Conservation (phyloP, 1,140 invertebrate species). For the Drosophila pseudoananassae region DNA sequence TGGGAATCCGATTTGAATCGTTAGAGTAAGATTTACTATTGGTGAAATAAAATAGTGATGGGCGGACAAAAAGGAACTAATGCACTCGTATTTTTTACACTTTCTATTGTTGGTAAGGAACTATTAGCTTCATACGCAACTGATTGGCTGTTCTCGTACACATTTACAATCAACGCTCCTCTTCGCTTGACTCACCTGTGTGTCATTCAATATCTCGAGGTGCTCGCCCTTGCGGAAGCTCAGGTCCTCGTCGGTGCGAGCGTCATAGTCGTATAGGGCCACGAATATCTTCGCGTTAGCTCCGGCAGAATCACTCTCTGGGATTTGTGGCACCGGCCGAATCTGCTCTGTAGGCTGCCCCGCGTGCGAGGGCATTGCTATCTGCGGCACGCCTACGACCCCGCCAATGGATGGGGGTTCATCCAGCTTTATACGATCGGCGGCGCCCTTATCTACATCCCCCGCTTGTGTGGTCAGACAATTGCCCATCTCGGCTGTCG, state of each 20-base stretch:
- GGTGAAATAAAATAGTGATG: too few relatives aligned
- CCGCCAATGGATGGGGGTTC: constrained; percentile 64
- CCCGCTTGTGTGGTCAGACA: constrained; percentile 81
- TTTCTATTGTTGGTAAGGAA: background rate
- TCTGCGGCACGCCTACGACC: constrained; percentile 70
- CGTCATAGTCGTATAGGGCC: constrained; percentile 99
- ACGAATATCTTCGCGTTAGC: constrained; percentile 95
- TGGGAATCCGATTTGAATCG: too few relatives aligned
- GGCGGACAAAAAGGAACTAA: too few relatives aligned
- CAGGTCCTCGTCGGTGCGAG: constrained; percentile 98
- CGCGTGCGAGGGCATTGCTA: constrained; percentile 49
- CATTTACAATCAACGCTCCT: background rate
- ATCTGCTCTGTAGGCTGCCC: constrained; percentile 81
- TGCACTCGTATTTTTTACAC: too few relatives aligned
- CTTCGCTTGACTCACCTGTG: constrained; percentile 86
- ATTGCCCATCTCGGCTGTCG: constrained; percentile 68
- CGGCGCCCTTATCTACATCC: constrained; percentile 71
- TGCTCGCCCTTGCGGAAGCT: constrained; percentile 99
- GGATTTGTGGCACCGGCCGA: constrained; percentile 84
- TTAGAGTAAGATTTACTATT: too few relatives aligned
- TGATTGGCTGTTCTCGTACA: background rate
- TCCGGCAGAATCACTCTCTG: constrained; percentile 87
- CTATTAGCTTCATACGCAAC: background rate
- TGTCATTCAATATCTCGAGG: constrained; percentile 99
- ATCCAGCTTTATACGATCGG: constrained; percentile 68